A percentile compares a stretch with the other conserved stretches of the same genome.
These are phyloP conservation scores for Uria lomvia DNA, from an alignment of 2,113 vertebrate genomes.

Conservation along the genomic window DNA sequence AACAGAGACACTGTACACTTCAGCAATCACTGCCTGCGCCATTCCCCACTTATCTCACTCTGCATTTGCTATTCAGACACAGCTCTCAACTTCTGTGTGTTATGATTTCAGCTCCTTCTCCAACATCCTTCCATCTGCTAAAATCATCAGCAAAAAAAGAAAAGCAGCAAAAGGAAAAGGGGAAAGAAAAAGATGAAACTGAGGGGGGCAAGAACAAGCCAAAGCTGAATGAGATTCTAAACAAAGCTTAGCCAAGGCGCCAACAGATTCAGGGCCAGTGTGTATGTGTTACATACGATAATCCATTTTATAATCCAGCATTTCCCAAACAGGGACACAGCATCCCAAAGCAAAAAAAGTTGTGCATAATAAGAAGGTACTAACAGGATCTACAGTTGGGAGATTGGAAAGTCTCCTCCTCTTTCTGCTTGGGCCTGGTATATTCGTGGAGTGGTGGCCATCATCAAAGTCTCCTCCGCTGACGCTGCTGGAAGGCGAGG, in stretches of 20 bases:
- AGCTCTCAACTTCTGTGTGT: not conserved
- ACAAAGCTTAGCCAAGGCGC: not conserved
- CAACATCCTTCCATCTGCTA: not conserved
- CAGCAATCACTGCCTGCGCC: not conserved
- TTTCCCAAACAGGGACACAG: not conserved
- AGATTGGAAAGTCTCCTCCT: constrained; percentile 91
- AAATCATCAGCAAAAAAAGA: not conserved
- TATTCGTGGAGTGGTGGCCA: constrained; percentile 84
- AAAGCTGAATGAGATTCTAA: not conserved
- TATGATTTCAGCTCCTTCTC: not conserved
- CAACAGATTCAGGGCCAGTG: not conserved
- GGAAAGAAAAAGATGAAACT: not conserved
- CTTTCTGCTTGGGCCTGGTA: constrained; percentile 89
- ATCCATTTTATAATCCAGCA: not conserved
- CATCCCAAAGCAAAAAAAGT: not conserved
- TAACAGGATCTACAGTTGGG: constrained; percentile 97
- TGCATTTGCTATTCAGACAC: not conserved
- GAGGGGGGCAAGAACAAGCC: not conserved
- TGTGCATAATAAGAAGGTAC: constrained; percentile 49
- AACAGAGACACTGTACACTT: not conserved
- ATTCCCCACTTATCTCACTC: not conserved
- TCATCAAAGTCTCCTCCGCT: constrained; percentile 98
- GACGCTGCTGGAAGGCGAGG: constrained; percentile 95
- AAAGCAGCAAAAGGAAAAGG: not conserved
- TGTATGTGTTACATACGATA: rapidly evolving